These are phyloP conservation scores for Anabas testudineus DNA, from an alignment of 2,797 vertebrate species.

Conservation along the genomic window DNA sequence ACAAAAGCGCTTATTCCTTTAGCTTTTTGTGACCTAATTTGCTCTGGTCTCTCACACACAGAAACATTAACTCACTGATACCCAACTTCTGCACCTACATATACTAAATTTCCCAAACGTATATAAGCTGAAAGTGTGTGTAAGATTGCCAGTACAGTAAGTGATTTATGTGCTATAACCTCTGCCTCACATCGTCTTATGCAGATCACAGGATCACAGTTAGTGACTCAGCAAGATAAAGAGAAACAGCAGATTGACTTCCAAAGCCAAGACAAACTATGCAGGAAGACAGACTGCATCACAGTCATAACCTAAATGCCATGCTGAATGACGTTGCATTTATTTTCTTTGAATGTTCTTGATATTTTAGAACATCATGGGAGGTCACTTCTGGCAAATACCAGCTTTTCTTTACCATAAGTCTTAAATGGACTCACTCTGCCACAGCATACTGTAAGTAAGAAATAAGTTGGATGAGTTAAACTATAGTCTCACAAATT, in stretches of 20 bases:
- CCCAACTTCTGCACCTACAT: too few species aligned
- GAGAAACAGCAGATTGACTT: conserved; percentile 1
- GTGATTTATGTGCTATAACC: conserved; percentile 3
- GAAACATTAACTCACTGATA: too few species aligned
- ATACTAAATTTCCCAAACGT: too few species aligned
- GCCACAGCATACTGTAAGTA: too few species aligned
- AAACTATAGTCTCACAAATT: too few species aligned
- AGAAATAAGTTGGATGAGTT: too few species aligned
- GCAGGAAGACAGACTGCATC: neutral
- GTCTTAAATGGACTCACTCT: too few species aligned
- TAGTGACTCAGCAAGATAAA: conserved; percentile 17
- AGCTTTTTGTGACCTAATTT: too few species aligned
- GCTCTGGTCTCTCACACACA: too few species aligned
- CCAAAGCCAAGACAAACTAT: conserved; percentile 10
- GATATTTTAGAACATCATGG: neutral
- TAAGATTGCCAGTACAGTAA: neutral
- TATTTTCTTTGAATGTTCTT: neutral
- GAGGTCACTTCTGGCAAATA: neutral
- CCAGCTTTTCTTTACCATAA: too few species aligned
- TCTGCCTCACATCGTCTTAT: conserved; percentile 26
- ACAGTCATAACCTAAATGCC: neutral
- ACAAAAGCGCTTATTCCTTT: too few species aligned
- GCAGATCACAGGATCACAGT: conserved; percentile 18
- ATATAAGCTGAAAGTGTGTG: neutral
- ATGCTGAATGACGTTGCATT: neutral